Conservation (phyloP, 2,113 vertebrate genomes). For the Sarotherodon lohbergeri region DNA sequence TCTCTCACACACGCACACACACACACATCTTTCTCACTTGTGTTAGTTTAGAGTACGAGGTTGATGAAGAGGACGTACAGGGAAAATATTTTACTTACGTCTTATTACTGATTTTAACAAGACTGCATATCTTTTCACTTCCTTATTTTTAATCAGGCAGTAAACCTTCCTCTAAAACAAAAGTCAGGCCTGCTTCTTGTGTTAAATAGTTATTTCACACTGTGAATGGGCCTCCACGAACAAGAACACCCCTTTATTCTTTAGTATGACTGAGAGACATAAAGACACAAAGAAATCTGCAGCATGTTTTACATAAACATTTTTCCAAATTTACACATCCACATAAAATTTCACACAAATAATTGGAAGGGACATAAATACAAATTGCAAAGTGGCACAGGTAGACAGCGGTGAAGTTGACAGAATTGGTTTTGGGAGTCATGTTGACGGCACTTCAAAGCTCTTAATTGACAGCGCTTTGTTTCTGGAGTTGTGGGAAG, state of each 20-base stretch:
- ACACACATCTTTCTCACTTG: neutral
- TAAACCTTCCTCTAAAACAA: neutral
- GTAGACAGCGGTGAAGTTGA: constrained; percentile 48
- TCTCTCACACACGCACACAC: neutral
- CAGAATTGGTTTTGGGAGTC: constrained; percentile 62
- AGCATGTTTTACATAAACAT: constrained; percentile 47
- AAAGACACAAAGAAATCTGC: neutral
- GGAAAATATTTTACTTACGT: neutral
- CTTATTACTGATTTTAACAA: neutral
- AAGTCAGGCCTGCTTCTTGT: neutral
- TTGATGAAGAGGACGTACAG: neutral
- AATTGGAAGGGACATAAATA: constrained; percentile 70
- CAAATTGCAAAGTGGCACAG: constrained; percentile 50
- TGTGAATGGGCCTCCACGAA: neutral
- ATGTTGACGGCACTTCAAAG: constrained; percentile 61
- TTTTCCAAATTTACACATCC: constrained; percentile 52
- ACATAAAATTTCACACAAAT: constrained; percentile 51
- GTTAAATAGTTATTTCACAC: neutral
- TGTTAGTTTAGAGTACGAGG: neutral
- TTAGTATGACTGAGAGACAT: constrained; percentile 27
- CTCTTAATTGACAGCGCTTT: constrained; percentile 75
- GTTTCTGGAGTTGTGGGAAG: constrained; percentile 67
- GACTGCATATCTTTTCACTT: neutral
- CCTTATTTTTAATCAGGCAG: neutral
- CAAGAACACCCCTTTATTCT: constrained; percentile 30